Evolutionary conservation across 2,113 vertebrate genomes (phyloP), one percentile per base, ranked within the genome.

Genomic region (Octodon degus): DNA sequence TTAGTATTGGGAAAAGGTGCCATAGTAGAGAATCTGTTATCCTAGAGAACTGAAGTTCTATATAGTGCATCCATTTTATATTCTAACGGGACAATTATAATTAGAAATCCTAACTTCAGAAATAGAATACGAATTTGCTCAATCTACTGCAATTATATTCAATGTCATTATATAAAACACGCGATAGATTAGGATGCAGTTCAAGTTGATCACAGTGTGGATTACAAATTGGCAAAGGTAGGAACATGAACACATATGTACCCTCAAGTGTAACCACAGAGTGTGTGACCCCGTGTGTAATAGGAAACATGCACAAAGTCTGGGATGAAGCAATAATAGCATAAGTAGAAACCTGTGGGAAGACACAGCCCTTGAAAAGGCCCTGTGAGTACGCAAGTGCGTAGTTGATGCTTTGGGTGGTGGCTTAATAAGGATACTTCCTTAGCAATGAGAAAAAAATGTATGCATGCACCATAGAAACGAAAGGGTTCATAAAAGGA

Each of bases 341-440:
- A 88, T 60, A 97, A 95, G 92, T 91, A 90, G 93, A 87, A 95
- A 87, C 58, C 81, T 24, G 89, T 96, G 72, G 93, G 96, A 96
- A 96, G 90, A 90, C 68, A 92, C 76, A 94, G 93, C 0, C 43
- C 47, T 91, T 68, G 72, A 74, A 92, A 89, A 90, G 22, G 65
- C 85, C 40, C 43, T 62, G 50, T 60, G 72, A 86, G 65, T 95
- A 77, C n/a, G 89, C 91, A 96, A 86, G 86, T 96, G 89, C 83
- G 86, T 96, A 89, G 89, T 1, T 92, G 94, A 94, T 63, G 65
- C 72, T 97, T 96, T 53, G 43, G 77, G 90, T 96, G 82, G 62
- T 93, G 67, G 68, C 58, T 92, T 96, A 82, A 88, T 81, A 92
- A 72, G 50, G 70, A 91, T 76, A 90, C 77, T 95, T 77, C 25